These are phyloP conservation scores for Palloptera scutellata DNA, from an alignment of 2,888 invertebrate species.

Conservation along the genomic window DNA sequence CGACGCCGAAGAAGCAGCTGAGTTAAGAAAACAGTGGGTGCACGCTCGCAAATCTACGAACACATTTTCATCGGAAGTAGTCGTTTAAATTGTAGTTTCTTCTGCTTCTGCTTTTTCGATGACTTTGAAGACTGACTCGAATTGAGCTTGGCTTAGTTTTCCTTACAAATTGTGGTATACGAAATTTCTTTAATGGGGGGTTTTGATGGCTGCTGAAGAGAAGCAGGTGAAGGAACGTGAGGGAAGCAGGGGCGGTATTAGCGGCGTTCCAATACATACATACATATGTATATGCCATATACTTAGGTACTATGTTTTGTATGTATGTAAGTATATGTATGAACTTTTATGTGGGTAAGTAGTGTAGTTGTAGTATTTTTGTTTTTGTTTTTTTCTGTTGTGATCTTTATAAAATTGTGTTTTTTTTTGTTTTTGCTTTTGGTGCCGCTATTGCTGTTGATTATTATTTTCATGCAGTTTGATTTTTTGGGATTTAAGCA, in stretches of 20 bases:
- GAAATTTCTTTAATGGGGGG: conserved; percentile 46
- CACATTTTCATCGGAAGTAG: background rate
- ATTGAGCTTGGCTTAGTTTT: conserved; percentile 15
- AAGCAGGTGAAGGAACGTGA: too few species aligned
- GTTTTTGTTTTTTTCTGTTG: conserved; percentile 22
- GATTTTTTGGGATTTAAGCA: conserved; percentile 57
- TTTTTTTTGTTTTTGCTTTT: conserved; percentile 36
- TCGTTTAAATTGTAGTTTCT: conserved; percentile 9
- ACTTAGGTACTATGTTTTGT: too few species aligned
- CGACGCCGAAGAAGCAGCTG: too few species aligned
- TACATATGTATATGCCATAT: background rate
- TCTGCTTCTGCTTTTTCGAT: conserved; percentile 4
- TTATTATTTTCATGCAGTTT: conserved; percentile 62
- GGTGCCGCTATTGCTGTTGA: conserved; percentile 42
- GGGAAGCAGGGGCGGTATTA: too few species aligned
- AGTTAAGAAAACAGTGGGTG: too few species aligned
- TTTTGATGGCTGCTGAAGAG: conserved; percentile 1
- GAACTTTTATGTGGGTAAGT: conserved; percentile 32
- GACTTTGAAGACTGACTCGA: conserved; percentile 1
- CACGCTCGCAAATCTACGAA: too few species aligned
- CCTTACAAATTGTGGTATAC: conserved; percentile 30
- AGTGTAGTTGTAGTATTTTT: conserved; percentile 25
- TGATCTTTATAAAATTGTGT: conserved; percentile 24
- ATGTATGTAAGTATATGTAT: conserved; percentile 9
- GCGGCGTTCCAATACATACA: background rate